Percentiles rank a stretch among this genome's conserved stretches.
phyloP scores from a whole-genome alignment of 2,797 vertebrate species.

The Pseudochirops cupreus region DNA sequence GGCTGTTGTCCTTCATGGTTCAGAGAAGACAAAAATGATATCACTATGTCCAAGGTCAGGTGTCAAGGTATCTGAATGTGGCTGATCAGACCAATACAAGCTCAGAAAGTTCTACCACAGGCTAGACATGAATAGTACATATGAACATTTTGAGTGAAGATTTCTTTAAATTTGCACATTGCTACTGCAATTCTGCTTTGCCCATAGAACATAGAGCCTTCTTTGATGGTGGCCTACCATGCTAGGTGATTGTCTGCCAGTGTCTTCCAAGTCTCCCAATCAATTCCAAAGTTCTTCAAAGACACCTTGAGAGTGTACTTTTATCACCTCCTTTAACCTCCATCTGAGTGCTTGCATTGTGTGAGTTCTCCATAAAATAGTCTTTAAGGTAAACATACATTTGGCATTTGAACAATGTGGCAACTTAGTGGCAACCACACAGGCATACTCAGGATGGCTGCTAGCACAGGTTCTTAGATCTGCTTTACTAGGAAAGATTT shows the following conservation, averaged over 20 bases:
- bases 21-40: not conserved
- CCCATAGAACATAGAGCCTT: not conserved
- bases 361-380: not conserved
- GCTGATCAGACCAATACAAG: not conserved
- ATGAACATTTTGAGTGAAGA: not conserved
- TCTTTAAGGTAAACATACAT: not conserved
- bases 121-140: not conserved
- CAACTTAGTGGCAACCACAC: too few species aligned
- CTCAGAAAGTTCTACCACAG: not conserved
- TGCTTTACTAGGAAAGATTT: too few species aligned
- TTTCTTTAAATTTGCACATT: not conserved
- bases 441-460: too few species aligned
- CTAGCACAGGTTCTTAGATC: too few species aligned
- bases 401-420: too few species aligned
- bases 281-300: not conserved
- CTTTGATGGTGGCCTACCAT: not conserved
- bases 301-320: not conserved
- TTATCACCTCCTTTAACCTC: not conserved
- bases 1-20: not conserved
- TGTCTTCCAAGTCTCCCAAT: not conserved
- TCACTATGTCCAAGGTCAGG: not conserved
- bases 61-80: not conserved
- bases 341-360: not conserved
- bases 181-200: not conserved
- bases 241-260: not conserved